Evolutionary conservation across 2,113 vertebrate genomes (phyloP).

Genomic region (Rostratula benghalensis): DNA sequence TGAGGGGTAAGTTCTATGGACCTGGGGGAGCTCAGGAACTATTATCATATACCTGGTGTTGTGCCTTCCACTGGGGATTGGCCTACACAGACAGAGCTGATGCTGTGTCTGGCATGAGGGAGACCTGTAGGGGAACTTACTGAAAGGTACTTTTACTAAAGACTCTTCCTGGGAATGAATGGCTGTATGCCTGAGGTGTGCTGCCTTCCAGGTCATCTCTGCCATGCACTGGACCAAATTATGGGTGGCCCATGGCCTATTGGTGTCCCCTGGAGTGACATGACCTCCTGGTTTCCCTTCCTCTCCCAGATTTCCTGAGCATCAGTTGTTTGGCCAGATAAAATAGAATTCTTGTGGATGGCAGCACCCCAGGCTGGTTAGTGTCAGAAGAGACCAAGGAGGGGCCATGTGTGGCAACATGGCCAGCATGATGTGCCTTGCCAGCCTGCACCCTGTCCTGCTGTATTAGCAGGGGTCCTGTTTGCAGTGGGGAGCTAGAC

Average conservation of each 20-base stretch:
- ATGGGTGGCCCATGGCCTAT: neutral
- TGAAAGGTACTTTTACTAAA: neutral
- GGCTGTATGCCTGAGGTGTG: no score
- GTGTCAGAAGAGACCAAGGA: neutral
- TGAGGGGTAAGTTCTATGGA: neutral
- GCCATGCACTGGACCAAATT: rapidly evolving
- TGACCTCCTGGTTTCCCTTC: neutral
- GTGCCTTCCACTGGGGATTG: neutral
- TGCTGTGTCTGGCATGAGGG: neutral
- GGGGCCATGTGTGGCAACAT: rapidly evolving
- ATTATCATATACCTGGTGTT: rapidly evolving
- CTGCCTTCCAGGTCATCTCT: neutral
- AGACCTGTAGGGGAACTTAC: neutral
- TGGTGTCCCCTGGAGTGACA: neutral
- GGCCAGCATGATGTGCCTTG: neutral
- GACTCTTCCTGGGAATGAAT: neutral
- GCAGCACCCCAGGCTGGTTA: rapidly evolving
- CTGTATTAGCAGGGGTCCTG: rapidly evolving
- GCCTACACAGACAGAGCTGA: neutral
- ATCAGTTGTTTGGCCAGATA: neutral
- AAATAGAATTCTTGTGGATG: neutral
- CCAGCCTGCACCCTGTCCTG: neutral
- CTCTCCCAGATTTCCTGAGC: neutral
- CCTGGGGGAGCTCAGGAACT: neutral
- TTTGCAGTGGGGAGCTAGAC: rapidly evolving